phyloP scores from a whole-genome alignment of 2,888 invertebrate species.

The Troides oblongomaculatus region DNA sequence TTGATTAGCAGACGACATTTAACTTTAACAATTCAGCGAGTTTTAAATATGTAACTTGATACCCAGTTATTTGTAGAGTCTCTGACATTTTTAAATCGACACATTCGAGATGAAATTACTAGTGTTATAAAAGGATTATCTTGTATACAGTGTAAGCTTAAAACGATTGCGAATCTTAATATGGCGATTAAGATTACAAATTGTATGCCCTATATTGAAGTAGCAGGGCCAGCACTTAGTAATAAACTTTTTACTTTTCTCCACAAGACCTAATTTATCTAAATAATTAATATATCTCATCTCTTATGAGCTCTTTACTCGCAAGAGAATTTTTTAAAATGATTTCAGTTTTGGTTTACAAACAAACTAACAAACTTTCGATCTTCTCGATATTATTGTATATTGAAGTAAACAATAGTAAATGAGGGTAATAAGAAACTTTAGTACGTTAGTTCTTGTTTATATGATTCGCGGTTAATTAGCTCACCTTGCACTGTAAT shows the following conservation, averaged over 20 bases:
- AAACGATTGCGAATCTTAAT: no score
- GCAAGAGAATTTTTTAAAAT: no score
- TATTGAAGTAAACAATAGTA: slow-evolving; percentile 40
- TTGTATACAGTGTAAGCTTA: no score
- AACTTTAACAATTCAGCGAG: slow-evolving; percentile 29
- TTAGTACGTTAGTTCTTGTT: slow-evolving; percentile 44
- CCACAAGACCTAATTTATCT: background rate
- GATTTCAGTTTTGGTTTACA: background rate
- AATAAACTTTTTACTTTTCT: no score
- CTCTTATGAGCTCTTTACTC: no score
- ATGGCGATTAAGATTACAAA: no score
- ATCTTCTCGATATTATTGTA: background rate
- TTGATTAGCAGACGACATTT: slow-evolving; percentile 17
- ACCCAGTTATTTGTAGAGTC: slow-evolving; percentile 12
- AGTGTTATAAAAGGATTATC: no score
- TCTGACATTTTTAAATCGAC: background rate
- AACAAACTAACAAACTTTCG: background rate
- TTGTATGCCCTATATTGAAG: no score
- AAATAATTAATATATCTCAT: no score
- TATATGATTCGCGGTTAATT: slow-evolving; percentile 32
- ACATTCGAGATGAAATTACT: no score
- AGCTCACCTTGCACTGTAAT: slow-evolving; percentile 24
- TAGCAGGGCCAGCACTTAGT: no score
- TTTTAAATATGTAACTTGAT: slow-evolving; percentile 14
- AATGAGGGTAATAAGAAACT: slow-evolving; percentile 45